These are phyloP conservation scores for Drosophila hawaiiensis DNA, from an alignment of 2,888 invertebrate genomes.

Conservation along the genomic window DNA sequence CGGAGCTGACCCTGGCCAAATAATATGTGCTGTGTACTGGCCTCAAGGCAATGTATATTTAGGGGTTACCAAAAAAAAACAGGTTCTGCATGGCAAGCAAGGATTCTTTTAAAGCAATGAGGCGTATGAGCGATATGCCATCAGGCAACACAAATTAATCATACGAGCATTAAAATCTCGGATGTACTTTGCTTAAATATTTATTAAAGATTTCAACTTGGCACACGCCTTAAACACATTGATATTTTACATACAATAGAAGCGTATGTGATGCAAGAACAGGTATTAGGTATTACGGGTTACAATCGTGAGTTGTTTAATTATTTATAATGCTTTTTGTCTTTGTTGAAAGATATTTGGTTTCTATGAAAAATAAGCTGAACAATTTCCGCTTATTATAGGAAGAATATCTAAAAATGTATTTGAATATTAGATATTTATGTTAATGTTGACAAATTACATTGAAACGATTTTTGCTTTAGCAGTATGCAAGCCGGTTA, in stretches of 20 bases:
- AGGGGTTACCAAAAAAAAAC: conserved; percentile 24
- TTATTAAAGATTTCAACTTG: conserved; percentile 20
- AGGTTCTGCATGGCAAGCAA: conserved; percentile 43
- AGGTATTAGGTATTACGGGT: background rate
- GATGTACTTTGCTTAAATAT: conserved; percentile 17
- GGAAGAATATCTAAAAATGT: too few species aligned
- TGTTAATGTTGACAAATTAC: background rate
- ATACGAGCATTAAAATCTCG: conserved; percentile 8
- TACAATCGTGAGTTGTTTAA: background rate
- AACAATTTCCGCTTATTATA: background rate
- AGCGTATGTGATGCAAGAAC: background rate
- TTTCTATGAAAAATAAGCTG: background rate
- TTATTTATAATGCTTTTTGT: background rate
- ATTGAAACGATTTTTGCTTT: background rate
- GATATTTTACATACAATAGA: background rate
- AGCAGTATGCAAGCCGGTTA: background rate
- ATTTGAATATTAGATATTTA: too few species aligned
- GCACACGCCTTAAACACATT: background rate
- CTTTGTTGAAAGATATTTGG: background rate
- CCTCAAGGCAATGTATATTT: conserved; percentile 25
- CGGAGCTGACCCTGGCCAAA: conserved; percentile 41
- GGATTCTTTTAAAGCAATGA: conserved; percentile 15
- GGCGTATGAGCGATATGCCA: conserved; percentile 50
- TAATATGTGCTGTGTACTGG: conserved; percentile 36
- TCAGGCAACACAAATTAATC: conserved; percentile 28